Base-by-base conservation (phyloP, 2,797 vertebrate species). In the Bovichtus diacanthus region DNA sequence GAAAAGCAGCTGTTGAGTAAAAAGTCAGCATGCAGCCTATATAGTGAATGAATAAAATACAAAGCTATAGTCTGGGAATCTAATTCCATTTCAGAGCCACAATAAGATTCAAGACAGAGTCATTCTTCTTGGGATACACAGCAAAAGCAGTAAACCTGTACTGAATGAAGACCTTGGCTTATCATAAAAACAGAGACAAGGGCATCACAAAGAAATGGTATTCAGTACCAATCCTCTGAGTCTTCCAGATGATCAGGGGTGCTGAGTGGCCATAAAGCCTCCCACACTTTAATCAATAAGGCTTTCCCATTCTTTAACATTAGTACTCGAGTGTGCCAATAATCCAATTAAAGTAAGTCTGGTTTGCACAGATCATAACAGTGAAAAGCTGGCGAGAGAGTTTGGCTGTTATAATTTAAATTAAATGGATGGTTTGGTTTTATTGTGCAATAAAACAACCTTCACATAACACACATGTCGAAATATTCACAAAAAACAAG, bases 221-320 rank as follows among this genome's bases (percentile, higher is more conserved):
- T 76, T 67, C 34, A 70, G 50, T 1, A 5, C 12, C 10, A 15
- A 69, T 49, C 19, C 49, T 65, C n/a, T 41, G 46, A 66, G 27
- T 68, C 41, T 41, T 16, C 31, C 38, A 55, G 49, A 77, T 66
- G 53, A 78, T 74, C 29, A 38, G 51, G 43, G 68, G 27, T 56
- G 49, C 66, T 76, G 76, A 84, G 54, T 71, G 47, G 49, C n/a
- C 43, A 82, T 80, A 76, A 84, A 87, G 53, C 58, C 70, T 80
- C 81, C 56, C 78, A 74, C 62, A 34, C 60, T 60, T 54, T 61
- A 80, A 92, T 93, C 89, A 93, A 86, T 90, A 82, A 69, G 39
- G 63, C 78, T 80, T 81, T 90, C 56, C 68, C 44, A 66, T 87
- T 84, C 77, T 85, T 88, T 74, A 81, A 75, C 70, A 73, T 81